Base-by-base conservation (phyloP, 1,140 invertebrate species). In the Rhynchophorus ferrugineus region DNA sequence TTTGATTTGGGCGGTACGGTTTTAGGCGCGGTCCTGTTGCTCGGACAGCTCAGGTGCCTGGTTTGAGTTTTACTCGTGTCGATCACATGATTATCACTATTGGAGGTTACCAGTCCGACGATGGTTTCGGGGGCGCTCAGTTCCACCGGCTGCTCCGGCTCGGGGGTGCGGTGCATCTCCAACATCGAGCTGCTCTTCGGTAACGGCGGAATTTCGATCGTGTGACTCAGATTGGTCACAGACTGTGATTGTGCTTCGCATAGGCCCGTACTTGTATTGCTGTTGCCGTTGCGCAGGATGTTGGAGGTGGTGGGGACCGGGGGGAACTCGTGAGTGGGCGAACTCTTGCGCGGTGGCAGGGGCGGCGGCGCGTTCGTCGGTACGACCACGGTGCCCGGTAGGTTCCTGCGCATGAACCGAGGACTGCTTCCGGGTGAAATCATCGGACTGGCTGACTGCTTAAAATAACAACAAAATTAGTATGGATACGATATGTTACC, bases 101-200 rank as follows among this genome's bases (percentile, higher is more conserved):
- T 66, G 75, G 80, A 81, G 57, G 80, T 79, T 29, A 83, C 81
- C 19, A 83, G 69, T 1, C 80, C 80, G 13, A 74, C 78, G 36
- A 83, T 83, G 11, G 80, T 83, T 61, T 82, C 80, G 1, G 80
- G 80, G 3, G 79, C 78, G 0, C 80, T 68, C 16, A 69, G 44
- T 57, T 68, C 67, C 3, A 68, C 46, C 34, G 18, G 11, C 9
- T 13, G 22, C 3, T 49, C 34, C 5, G 49, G 39, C 17, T 55
- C 56, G 16, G 36, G 41, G 13, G 33, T 53, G 7, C 58, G 37
- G 36, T 64, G 60, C 44, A 69, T 66, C 38, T 69, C 67, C 24
- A 66, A 54, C 63, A 68, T 63, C 0, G 66, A 68, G 49, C 41
- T 68, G 44, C 67, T 68, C 48, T 69, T 69, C 1, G 61, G 52